Conservation (phyloP, 2,888 invertebrate species). For the Pilophorus perplexus region DNA sequence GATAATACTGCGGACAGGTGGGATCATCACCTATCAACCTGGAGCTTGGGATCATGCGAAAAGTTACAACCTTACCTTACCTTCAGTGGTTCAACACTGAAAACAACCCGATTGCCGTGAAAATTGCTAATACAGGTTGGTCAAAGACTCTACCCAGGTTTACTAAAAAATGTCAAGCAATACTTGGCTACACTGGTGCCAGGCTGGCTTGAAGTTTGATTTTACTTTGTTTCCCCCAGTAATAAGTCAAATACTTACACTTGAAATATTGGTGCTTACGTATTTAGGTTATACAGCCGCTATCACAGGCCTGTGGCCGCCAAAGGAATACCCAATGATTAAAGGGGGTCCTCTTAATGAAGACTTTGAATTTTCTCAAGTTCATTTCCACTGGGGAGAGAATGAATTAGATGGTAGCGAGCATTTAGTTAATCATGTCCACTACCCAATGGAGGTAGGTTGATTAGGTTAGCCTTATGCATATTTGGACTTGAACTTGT, state of each 20-base stretch:
- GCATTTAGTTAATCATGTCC: constrained; percentile 9
- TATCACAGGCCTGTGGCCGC: constrained; percentile 16
- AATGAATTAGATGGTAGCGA: constrained; percentile 24
- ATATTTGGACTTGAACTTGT: background rate
- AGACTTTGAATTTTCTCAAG: constrained; percentile 28
- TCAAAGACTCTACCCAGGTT: too few species aligned
- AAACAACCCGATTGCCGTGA: constrained; percentile 5
- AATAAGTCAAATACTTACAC: background rate
- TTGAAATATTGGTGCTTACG: background rate
- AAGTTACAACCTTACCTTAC: constrained; percentile 2
- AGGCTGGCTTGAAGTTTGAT: too few species aligned
- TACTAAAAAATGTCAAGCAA: too few species aligned
- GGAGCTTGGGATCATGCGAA: background rate
- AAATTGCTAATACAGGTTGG: constrained; percentile 32
- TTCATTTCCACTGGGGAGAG: constrained; percentile 37
- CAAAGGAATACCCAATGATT: background rate
- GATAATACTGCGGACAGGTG: too few species aligned
- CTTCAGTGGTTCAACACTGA: constrained; percentile 33
- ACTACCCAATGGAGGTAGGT: constrained; percentile 20
- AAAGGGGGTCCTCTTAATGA: constrained; percentile 18
- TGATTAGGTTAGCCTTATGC: background rate
- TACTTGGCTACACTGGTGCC: too few species aligned
- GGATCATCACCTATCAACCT: constrained; percentile 30
- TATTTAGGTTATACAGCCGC: constrained; percentile 7
- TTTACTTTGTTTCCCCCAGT: too few species aligned